Percentiles rank a stretch among this genome's conserved stretches.
Conservation (phyloP, 2,113 vertebrate species). For the Triplophysa dalaica region DNA sequence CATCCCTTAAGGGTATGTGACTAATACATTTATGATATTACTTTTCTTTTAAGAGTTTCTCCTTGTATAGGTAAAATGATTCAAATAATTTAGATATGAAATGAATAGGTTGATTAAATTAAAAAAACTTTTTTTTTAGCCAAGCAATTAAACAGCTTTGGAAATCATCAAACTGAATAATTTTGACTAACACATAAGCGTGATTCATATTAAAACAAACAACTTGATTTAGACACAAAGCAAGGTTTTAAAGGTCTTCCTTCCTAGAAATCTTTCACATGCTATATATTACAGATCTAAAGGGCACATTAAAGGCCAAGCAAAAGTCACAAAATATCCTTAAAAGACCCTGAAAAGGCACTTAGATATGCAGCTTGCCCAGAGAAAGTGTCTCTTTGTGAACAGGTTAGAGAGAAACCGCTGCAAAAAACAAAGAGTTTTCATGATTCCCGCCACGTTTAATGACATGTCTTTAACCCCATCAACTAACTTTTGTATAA, state of each 20-base stretch:
- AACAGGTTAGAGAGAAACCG: not conserved
- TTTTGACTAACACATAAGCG: not conserved
- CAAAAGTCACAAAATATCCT: constrained; percentile 17
- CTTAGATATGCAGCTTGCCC: not conserved
- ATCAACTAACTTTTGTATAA: constrained; percentile 26
- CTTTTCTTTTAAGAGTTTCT: not conserved
- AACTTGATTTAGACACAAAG: constrained; percentile 41
- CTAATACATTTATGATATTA: constrained; percentile 16
- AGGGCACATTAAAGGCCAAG: constrained; percentile 18
- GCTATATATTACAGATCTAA: constrained; percentile 6
- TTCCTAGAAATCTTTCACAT: not conserved
- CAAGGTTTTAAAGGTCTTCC: constrained; percentile 32
- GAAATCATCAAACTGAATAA: not conserved
- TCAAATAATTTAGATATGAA: not conserved
- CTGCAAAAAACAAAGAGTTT: not conserved
- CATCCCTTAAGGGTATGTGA: not conserved
- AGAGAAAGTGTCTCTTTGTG: not conserved
- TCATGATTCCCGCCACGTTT: not conserved
- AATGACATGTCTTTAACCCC: constrained; percentile 16
- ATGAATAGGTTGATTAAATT: too few species aligned
- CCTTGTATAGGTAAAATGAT: not conserved
- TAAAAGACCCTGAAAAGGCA: constrained; percentile 4
- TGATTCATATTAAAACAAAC: not conserved
- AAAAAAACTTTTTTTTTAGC: too few species aligned
- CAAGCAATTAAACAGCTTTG: too few species aligned